A percentile compares a stretch with the other conserved stretches of the same genome.
phyloP scores from a whole-genome alignment of 2,888 invertebrate genomes.

The Xanthia icteritia region DNA sequence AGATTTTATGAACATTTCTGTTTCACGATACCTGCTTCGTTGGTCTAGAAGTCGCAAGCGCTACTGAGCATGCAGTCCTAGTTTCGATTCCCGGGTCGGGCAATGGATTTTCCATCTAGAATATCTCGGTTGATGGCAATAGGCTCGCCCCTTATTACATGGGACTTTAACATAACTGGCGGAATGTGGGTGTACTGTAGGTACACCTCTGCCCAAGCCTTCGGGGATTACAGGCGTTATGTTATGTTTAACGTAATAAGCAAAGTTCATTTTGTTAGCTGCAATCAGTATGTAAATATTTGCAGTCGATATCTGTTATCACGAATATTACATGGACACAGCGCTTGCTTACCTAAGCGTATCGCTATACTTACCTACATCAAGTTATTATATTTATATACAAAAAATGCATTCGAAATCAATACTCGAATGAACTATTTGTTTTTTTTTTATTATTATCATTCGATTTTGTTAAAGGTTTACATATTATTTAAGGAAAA shows the following conservation, averaged over 20 bases:
- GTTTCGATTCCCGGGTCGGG: background rate
- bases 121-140: background rate
- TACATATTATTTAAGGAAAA: conserved; percentile 3
- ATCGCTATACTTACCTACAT: conserved; percentile 2
- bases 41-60: background rate
- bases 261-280: background rate
- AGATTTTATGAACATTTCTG: background rate
- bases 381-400: conserved; percentile 15
- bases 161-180: background rate
- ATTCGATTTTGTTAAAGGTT: conserved; percentile 14
- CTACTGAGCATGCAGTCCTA: no score
- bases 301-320: conserved; percentile 26
- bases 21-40: no score
- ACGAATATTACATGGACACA: conserved; percentile 26
- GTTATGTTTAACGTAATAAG: background rate
- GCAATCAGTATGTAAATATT: conserved; percentile 41
- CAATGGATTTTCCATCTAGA: background rate
- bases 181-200: background rate
- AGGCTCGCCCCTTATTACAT: background rate
- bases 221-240: background rate
- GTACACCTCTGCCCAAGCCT: no score
- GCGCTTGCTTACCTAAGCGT: conserved; percentile 43
- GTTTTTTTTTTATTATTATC: background rate
- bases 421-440: conserved; percentile 22
- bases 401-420: conserved; percentile 7